These are phyloP conservation scores for Dryomyza anilis DNA, from an alignment of 2,888 invertebrate species.

Conservation along the genomic window DNA sequence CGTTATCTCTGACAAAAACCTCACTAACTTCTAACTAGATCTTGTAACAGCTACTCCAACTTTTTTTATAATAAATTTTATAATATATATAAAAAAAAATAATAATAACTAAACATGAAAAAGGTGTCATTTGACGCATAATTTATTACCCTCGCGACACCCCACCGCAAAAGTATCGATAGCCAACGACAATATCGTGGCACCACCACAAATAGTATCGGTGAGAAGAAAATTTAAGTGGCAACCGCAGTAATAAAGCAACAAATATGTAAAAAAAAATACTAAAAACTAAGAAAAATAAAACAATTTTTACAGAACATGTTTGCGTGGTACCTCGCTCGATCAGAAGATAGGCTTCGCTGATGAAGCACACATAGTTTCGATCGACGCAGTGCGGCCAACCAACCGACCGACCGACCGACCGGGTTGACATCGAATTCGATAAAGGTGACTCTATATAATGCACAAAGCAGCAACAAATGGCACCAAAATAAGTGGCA, in stretches of 20 bases:
- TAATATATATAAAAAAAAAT: too few relatives aligned
- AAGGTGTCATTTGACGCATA: slow-evolving; percentile 60
- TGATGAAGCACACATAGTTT: too few relatives aligned
- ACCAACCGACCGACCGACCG: background rate
- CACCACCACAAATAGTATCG: background rate
- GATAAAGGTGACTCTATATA: background rate
- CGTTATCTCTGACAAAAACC: too few relatives aligned
- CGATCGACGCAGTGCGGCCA: too few relatives aligned
- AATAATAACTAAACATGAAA: slow-evolving; percentile 49
- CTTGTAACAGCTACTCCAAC: too few relatives aligned
- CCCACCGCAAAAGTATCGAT: background rate
- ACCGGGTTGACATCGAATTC: background rate
- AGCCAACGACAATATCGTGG: background rate
- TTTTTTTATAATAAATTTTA: too few relatives aligned
- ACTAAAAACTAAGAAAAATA: background rate
- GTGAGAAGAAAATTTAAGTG: background rate
- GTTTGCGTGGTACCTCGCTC: slow-evolving; percentile 4
- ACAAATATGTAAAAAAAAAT: background rate
- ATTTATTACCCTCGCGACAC: slow-evolving; percentile 45
- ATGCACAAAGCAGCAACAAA: background rate
- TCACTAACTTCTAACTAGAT: too few relatives aligned
- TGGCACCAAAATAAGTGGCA: background rate
- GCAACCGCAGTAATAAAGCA: background rate
- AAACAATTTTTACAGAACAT: slow-evolving; percentile 6
- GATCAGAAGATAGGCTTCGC: slow-evolving; percentile 24